Base-by-base conservation (phyloP, 2,113 vertebrate genomes). In the Nematolebias whitei region DNA sequence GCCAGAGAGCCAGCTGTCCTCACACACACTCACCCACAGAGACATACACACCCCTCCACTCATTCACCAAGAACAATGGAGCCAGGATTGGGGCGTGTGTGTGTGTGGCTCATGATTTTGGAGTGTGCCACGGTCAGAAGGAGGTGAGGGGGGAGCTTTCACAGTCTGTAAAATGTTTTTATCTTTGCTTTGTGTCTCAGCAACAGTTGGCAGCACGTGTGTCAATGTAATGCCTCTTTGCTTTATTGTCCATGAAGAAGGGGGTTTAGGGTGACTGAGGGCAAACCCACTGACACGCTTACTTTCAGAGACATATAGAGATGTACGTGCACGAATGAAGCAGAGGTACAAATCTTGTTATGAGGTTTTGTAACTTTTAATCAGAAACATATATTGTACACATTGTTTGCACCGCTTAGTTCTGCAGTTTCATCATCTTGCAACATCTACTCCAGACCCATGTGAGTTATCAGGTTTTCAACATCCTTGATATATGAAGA, bases 151-250 rank as follows among this genome's bases (percentile, higher is more conserved):
- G 78, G 89, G 73, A 22, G 54, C 44, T 45, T 63, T 85, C 75
- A 61, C 86, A 62, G 74, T 76, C 73, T 85, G 57, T 85, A 63
- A 87, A 89, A 80, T 83, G 85, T 84, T 90, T 79, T 90, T 88
- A 90, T 88, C 80, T 85, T 53, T 54, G 68, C 86, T 90, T 88
- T 91, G 87, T 85, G 80, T 93, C 87, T 91, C 90, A 71, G 94
- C 94, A 97, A 96, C 95, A 96, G 95, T 96, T 96, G 95, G 95
- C 92, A 94, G 93, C 93, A 93, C 93, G 92, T 92, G 90, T 84
- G 82, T 91, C 92, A 90, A 81, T 84, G 93, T 94, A 92, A 95
- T 89, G 89, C 84, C 75, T 82, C 80, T 78, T 26, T 55, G 20
- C 59, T 83, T 88, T 86, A 85, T 86, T 87, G 81, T 87, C 76